These are phyloP conservation scores for Neodiprion fabricii DNA, from an alignment of 1,140 invertebrate species.

Conservation along the genomic window DNA sequence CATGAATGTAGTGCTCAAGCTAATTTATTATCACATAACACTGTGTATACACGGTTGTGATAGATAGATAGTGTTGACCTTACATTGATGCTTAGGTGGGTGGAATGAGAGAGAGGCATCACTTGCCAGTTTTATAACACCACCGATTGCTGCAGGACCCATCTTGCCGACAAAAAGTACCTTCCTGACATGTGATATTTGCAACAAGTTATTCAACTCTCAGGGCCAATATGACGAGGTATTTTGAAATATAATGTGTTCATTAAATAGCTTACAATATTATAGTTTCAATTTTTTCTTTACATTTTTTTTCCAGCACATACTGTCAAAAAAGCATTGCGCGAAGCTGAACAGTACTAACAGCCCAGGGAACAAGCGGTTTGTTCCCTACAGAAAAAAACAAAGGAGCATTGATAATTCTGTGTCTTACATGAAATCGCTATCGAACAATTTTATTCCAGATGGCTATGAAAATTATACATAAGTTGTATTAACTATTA, in stretches of 20 bases:
- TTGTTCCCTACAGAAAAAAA: slow-evolving; percentile 53
- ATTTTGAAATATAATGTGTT: slow-evolving; percentile 25
- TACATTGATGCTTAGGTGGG: slow-evolving; percentile 62
- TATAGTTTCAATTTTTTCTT: neutral
- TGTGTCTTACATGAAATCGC: slow-evolving; percentile 25
- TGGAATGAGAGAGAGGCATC: slow-evolving; percentile 39
- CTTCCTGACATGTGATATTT: slow-evolving; percentile 45
- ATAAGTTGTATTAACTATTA: slow-evolving; percentile 22
- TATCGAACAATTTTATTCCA: slow-evolving; percentile 50
- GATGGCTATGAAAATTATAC: slow-evolving; percentile 41
- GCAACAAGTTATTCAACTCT: slow-evolving; percentile 60
- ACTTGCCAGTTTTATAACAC: slow-evolving; percentile 5
- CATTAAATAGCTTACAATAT: slow-evolving; percentile 9
- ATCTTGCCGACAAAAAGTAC: slow-evolving; percentile 36
- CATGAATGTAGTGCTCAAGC: slow-evolving; percentile 63
- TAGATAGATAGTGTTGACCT: slow-evolving; percentile 63
- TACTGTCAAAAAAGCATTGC: slow-evolving; percentile 52
- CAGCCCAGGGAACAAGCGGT: slow-evolving; percentile 44
- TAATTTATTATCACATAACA: slow-evolving; percentile 61
- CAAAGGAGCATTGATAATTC: slow-evolving; percentile 20
- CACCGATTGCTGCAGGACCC: neutral
- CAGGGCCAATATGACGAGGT: slow-evolving; percentile 55
- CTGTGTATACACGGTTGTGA: slow-evolving; percentile 51
- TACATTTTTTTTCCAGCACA: slow-evolving; percentile 45
- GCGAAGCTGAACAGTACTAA: slow-evolving; percentile 46